Conservation (phyloP, 2,888 invertebrate species). For the Apamea crenata region DNA sequence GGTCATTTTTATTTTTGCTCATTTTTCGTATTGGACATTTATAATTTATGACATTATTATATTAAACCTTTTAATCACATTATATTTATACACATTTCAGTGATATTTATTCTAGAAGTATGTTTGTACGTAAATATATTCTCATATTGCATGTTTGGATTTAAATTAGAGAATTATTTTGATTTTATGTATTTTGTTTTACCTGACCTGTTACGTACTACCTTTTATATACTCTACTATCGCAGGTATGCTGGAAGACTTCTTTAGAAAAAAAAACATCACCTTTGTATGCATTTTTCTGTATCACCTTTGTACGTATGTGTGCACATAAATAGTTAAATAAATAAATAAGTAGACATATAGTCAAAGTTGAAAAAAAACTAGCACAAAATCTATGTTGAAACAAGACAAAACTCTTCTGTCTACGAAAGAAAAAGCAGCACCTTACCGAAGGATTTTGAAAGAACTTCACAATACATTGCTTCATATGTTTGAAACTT, state of each 20-base stretch:
- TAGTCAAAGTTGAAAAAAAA: not conserved
- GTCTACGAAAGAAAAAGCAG: not conserved
- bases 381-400: not conserved
- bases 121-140: not conserved
- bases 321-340: too few species aligned
- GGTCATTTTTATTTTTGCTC: too few species aligned
- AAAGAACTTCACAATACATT: not conserved
- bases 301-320: too few species aligned
- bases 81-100: not conserved
- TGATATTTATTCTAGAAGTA: not conserved
- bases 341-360: not conserved
- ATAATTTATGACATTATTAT: too few species aligned
- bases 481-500: not conserved
- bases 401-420: not conserved
- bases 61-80: not conserved
- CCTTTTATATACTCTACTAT: too few species aligned
- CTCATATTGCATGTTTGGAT: not conserved
- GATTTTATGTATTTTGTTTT: too few species aligned
- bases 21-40: too few species aligned
- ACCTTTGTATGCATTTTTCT: too few species aligned
- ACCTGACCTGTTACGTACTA: too few species aligned
- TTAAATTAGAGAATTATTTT: not conserved
- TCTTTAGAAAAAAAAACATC: too few species aligned
- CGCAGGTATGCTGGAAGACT: too few species aligned
- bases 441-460: not conserved